phyloP scores from a whole-genome alignment of 2,888 invertebrate species.

The Zygogramma bicolorata region DNA sequence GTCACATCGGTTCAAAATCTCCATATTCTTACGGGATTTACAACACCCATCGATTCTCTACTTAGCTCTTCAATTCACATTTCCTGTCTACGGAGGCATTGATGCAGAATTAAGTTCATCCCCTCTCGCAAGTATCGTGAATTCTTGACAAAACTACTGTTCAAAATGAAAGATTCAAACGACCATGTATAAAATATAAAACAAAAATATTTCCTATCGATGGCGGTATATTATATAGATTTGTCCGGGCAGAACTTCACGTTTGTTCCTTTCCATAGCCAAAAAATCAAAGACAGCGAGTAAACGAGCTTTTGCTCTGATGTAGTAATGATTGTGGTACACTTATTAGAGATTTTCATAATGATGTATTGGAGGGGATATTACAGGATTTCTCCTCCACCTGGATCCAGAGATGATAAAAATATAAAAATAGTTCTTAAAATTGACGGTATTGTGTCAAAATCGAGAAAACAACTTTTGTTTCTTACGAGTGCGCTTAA shows the following conservation, averaged over 20 bases:
- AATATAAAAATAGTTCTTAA: too few relatives aligned
- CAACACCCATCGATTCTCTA: conserved; percentile 48
- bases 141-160: neutral
- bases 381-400: too few relatives aligned
- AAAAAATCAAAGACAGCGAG: too few relatives aligned
- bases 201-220: neutral
- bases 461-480: too few relatives aligned
- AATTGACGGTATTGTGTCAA: too few relatives aligned
- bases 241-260: neutral
- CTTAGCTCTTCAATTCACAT: neutral
- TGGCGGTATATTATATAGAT: neutral
- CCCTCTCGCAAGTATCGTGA: neutral
- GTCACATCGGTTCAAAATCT: conserved; percentile 50
- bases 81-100: neutral
- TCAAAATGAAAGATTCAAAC: neutral
- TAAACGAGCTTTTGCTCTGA: too few relatives aligned
- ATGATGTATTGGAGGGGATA: too few relatives aligned
- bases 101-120: conserved; percentile 4
- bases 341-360: too few relatives aligned
- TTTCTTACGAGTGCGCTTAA: too few relatives aligned
- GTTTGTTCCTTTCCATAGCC: neutral
- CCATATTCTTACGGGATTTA: conserved; percentile 57
- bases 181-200: neutral
- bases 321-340: too few relatives aligned
- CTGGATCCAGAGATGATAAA: too few relatives aligned